Evolutionary conservation across 2,113 vertebrate genomes (phyloP).

Genomic region (Peromyscus maniculatus): DNA sequence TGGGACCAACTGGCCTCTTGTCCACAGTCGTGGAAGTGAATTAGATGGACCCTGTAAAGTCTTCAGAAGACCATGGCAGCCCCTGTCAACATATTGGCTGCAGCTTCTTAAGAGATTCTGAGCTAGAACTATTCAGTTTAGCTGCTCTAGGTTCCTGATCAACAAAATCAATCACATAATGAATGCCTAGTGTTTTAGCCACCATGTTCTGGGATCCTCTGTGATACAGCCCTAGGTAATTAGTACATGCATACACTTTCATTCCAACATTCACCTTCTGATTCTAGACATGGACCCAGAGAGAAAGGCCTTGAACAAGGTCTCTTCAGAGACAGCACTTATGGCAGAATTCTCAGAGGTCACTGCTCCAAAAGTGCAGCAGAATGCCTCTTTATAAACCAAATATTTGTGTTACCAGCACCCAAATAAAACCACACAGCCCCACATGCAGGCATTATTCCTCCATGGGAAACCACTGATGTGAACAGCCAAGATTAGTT

Average conservation of each 20-base stretch:
- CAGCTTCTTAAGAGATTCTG: background rate
- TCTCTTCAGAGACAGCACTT: background rate
- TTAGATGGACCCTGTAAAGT: background rate
- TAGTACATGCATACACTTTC: background rate
- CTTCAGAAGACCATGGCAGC: background rate
- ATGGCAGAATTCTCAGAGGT: background rate
- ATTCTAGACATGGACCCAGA: background rate
- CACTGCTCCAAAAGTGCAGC: background rate
- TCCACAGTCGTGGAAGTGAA: background rate
- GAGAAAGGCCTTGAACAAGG: background rate
- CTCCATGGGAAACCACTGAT: background rate
- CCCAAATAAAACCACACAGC: background rate
- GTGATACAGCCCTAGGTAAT: background rate
- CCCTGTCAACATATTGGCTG: background rate
- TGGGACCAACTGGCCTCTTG: background rate
- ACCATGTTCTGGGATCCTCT: background rate
- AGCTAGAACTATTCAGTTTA: background rate
- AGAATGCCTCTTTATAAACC: background rate
- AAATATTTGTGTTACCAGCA: background rate
- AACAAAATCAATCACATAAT: background rate
- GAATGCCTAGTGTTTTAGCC: background rate
- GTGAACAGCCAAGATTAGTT: background rate
- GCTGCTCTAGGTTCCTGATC: background rate
- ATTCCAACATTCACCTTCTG: conserved; percentile 25
- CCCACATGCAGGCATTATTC: background rate